Conservation (phyloP, 1,140 invertebrate species). For the Drosophila funebris region DNA sequence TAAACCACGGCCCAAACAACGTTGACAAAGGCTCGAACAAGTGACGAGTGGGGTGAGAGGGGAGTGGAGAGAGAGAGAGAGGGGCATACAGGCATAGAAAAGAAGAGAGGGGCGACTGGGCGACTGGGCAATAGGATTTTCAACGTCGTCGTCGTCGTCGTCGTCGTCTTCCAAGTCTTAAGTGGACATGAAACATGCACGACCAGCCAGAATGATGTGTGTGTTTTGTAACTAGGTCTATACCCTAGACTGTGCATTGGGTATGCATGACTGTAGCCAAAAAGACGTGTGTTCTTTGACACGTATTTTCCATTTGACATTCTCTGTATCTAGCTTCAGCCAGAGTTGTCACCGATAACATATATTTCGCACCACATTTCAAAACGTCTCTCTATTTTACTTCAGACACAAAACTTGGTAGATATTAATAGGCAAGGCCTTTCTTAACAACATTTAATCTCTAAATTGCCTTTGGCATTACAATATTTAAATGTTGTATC, state of each 20-base stretch:
- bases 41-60: neutral
- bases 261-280: neutral
- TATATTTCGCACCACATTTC: too few species aligned
- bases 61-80: neutral
- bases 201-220: constrained; percentile 59
- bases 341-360: too few species aligned
- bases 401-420: too few species aligned
- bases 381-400: too few species aligned
- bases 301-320: too few species aligned
- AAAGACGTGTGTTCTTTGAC: neutral
- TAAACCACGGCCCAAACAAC: constrained; percentile 46
- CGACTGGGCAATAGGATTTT: constrained; percentile 37
- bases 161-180: constrained; percentile 67
- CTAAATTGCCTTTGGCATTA: too few species aligned
- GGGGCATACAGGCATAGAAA: neutral
- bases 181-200: constrained; percentile 80
- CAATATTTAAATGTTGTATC: too few species aligned
- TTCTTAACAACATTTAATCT: too few species aligned
- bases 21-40: constrained; percentile 30
- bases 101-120: neutral
- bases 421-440: too few species aligned
- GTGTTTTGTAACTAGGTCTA: constrained; percentile 30
- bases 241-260: constrained; percentile 2
- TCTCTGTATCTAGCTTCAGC: too few species aligned
- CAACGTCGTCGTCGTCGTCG: constrained; percentile 44